Evolutionary conservation across 2,888 invertebrate species (phyloP).

Genomic region (Xiphydria camelus): DNA sequence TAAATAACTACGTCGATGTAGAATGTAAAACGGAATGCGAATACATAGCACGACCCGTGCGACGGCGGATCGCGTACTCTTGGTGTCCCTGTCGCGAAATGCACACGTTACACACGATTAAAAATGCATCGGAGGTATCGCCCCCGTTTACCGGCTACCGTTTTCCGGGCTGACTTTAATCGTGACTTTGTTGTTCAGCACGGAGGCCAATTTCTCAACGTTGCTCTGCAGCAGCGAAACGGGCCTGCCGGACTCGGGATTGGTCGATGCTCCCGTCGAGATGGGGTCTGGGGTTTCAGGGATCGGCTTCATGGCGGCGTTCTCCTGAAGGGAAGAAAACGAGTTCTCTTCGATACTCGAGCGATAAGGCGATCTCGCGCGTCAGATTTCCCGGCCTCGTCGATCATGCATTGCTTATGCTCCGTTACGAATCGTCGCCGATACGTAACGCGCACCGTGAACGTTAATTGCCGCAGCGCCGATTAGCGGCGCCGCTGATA

Average conservation of each 20-base stretch:
- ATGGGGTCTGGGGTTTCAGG: slow-evolving; percentile 14
- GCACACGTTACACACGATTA: too few species aligned
- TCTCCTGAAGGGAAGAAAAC: slow-evolving; percentile 32
- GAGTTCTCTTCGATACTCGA: too few species aligned
- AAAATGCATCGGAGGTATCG: neutral
- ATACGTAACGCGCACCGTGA: too few species aligned
- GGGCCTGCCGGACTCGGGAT: neutral
- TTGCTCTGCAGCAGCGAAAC: slow-evolving; percentile 32
- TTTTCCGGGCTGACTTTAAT: slow-evolving; percentile 54
- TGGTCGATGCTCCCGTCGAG: neutral
- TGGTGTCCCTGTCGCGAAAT: too few species aligned
- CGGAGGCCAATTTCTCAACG: slow-evolving; percentile 49
- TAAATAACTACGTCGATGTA: neutral
- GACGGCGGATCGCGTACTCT: too few species aligned
- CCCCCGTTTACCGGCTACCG: slow-evolving; percentile 45
- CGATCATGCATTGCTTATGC: too few species aligned
- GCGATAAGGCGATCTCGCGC: too few species aligned
- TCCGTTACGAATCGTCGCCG: too few species aligned
- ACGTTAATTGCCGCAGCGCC: too few species aligned
- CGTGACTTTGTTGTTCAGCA: slow-evolving; percentile 53
- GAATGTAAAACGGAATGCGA: neutral
- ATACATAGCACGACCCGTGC: too few species aligned
- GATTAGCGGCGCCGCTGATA: too few species aligned
- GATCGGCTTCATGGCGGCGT: slow-evolving; percentile 27
- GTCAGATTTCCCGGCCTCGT: too few species aligned